Evolutionary conservation across 1,140 invertebrate genomes (phyloP).

Genomic region (Heliconius hewitsoni): DNA sequence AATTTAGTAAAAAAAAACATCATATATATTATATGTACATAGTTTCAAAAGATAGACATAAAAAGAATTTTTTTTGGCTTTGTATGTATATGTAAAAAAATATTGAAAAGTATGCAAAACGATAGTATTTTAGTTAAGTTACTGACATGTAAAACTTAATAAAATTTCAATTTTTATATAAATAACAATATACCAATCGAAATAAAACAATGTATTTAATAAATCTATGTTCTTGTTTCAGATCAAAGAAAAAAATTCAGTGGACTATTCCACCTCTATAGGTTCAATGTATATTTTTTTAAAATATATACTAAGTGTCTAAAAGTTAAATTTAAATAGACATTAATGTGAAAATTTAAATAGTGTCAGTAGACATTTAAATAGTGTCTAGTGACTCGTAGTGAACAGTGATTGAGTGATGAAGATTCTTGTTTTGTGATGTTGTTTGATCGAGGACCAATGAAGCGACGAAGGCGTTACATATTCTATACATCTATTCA

Average conservation of each 20-base stretch:
- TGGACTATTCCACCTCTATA: background rate
- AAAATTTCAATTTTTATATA: no score
- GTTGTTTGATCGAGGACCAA: constrained; percentile 51
- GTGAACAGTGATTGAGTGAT: constrained; percentile 2
- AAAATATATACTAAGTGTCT: background rate
- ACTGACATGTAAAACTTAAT: no score
- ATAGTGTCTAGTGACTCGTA: background rate
- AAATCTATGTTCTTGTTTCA: constrained; percentile 20
- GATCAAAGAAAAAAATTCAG: constrained; percentile 17
- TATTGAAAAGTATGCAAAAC: no score
- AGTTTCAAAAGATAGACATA: no score
- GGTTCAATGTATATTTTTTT: background rate
- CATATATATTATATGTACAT: no score
- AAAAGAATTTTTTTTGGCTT: no score
- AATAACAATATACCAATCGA: no score
- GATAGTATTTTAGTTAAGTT: no score
- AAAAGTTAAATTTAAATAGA: background rate
- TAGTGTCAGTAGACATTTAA: no score
- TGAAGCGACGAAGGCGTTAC: constrained; percentile 60
- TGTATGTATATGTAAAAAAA: no score
- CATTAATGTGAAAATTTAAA: background rate
- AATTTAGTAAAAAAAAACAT: no score
- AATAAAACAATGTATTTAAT: no score
- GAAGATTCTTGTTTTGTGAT: constrained; percentile 45
- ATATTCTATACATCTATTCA: constrained; percentile 47